Conservation (phyloP, 2,113 vertebrate species). For the Chlamydotis undulata region DNA sequence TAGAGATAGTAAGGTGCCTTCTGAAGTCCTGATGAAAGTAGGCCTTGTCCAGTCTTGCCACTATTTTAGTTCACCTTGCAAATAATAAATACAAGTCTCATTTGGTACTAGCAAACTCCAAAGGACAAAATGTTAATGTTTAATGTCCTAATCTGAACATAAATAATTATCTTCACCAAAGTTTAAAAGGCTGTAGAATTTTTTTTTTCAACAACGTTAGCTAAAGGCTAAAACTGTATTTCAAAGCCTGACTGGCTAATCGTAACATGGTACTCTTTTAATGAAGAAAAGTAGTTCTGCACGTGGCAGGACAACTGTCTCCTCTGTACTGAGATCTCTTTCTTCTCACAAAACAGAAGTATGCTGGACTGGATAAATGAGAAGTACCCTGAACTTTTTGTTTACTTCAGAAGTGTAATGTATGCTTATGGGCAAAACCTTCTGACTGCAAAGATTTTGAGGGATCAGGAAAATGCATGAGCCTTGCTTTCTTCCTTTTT, state of each 20-base stretch:
- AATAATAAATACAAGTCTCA: background rate
- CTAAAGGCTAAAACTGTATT: background rate
- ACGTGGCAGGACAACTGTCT: background rate
- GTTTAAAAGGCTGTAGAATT: background rate
- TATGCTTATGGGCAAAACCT: background rate
- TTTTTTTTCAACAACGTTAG: background rate
- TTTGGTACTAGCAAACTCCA: background rate
- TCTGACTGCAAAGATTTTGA: background rate
- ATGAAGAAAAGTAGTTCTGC: background rate
- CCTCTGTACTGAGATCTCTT: background rate
- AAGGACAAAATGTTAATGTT: background rate
- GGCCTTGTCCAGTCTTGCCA: background rate
- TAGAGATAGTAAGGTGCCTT: background rate
- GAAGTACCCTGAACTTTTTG: background rate
- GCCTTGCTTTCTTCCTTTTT: background rate
- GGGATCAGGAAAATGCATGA: background rate
- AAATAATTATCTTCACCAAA: background rate
- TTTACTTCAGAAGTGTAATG: background rate
- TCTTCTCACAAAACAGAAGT: background rate
- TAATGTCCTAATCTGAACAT: background rate
- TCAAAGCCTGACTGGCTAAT: background rate
- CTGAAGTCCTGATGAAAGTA: slow-evolving; percentile 2
- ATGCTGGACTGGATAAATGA: background rate
- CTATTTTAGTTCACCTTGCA: background rate
- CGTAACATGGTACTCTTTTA: background rate